Conservation (phyloP, 2,797 vertebrate species). For the Tragelaphus eurycerus region DNA sequence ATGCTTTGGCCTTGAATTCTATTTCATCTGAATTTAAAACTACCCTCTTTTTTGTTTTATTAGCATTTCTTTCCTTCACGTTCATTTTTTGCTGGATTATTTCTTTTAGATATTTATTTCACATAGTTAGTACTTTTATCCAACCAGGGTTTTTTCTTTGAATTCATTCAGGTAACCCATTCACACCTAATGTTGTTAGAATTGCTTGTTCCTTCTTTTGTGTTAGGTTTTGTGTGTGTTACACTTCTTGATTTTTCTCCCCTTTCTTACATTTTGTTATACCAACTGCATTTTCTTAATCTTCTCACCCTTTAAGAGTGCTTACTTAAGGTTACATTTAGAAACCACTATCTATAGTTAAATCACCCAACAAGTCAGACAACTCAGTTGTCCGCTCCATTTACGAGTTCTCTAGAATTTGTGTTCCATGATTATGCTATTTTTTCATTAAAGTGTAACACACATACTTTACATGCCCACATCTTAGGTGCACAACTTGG, state of each 20-base stretch:
- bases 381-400: neutral
- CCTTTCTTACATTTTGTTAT: neutral
- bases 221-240: neutral
- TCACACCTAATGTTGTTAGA: neutral
- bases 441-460: neutral
- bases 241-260: neutral
- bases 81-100: conserved; percentile 3
- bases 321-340: neutral
- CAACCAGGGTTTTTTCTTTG: neutral
- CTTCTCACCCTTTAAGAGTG: neutral
- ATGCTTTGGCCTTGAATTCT: neutral
- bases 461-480: neutral
- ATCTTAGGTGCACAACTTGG: neutral
- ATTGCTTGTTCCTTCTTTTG: neutral
- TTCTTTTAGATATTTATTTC: neutral
- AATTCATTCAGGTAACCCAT: neutral
- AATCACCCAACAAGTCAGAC: neutral
- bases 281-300: neutral
- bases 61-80: neutral
- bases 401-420: neutral
- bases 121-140: neutral
- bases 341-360: neutral
- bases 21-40: conserved; percentile 20
- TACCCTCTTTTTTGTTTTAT: neutral
- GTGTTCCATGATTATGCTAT: neutral